These are phyloP conservation scores for Thereva unica DNA, from an alignment of 2,888 invertebrate genomes.

Conservation along the genomic window DNA sequence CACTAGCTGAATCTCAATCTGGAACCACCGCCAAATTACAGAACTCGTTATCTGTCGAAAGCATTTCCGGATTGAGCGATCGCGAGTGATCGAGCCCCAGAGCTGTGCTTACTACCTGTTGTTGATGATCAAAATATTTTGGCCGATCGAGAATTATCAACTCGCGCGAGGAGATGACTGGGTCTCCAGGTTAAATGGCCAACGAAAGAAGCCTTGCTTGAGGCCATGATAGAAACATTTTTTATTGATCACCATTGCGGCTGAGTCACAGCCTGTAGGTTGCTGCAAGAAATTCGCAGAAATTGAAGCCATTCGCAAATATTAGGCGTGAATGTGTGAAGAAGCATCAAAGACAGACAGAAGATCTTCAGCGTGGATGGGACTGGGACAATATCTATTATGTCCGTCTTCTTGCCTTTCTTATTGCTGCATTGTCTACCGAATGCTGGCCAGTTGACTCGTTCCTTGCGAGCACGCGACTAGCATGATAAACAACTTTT, in stretches of 20 bases:
- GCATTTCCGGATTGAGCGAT: constrained; percentile 29
- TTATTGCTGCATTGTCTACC: constrained; percentile 9
- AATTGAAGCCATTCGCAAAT: constrained; percentile 18
- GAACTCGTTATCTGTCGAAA: constrained; percentile 30
- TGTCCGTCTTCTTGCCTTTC: constrained; percentile 13
- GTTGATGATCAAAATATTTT: constrained; percentile 27
- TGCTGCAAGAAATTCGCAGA: constrained; percentile 19
- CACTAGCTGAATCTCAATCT: constrained; percentile 20
- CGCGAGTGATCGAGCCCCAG: constrained; percentile 10
- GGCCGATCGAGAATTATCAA: constrained; percentile 14
- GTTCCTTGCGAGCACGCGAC: constrained; percentile 14
- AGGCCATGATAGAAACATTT: constrained; percentile 11
- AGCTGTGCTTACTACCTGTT: constrained; percentile 14
- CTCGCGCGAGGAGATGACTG: constrained; percentile 14
- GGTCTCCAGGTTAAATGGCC: constrained; percentile 31
- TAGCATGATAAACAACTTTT: constrained; percentile 20
- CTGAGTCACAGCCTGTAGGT: constrained; percentile 28
- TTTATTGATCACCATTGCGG: constrained; percentile 22
- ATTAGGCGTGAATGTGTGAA: constrained; percentile 11
- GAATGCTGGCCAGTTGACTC: neutral
- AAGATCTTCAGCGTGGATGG: neutral
- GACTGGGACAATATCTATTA: constrained; percentile 20
- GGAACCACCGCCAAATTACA: constrained; percentile 18
- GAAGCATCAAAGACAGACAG: constrained; percentile 14
- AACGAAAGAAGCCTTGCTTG: constrained; percentile 1